Base-by-base conservation (phyloP, 1,140 invertebrate species). In the Tetramorium alpestre region DNA sequence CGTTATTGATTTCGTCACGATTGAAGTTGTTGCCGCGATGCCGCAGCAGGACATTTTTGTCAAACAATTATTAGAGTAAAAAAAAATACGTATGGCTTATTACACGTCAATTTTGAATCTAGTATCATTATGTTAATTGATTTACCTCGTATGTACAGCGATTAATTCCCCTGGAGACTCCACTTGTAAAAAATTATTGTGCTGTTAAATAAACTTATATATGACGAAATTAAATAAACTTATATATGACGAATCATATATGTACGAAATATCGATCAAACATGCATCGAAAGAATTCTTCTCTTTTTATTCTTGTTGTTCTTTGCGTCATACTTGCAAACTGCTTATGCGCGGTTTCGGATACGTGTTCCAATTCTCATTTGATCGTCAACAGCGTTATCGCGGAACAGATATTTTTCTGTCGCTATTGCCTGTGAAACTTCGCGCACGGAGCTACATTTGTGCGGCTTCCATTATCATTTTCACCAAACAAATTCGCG, bases 1-100 rank as follows among this genome's bases (percentile, higher is more conserved):
- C 67, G 76, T 90, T 90, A 88, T 90, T 90, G 86, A 87, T 87
- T 90, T 82, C 60, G 67, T 3, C 49, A 22, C 33, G 65, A 51
- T 85, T 47, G 25, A 87, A 70, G 25, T 47, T 33, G 22, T 33
- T 81, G 38, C 7, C 41, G 10, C n/a, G 47, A 25, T 22, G n/a
- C 8, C 28, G 8, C 62, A n/a, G 13, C n/a, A 7, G n/a, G n/a
- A 51, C 47, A 33, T 38, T 49, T 44, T 47, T 78, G 41, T 47
- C 47, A 22, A 47, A 41, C 33, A 47, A 73, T 73, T 60, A 60
- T 47, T 44, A 8, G n/a, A 3, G 10, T 47, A 16, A 18, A 60
- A 62, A 69, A 69, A 73, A 70, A 28, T 41, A 80, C 13, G 47
- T 1, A 41, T 75, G 22, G 13, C 60, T 73, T 84, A 75, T 84